Evolutionary conservation across 2,888 invertebrate genomes (phyloP).

Genomic region (Nemoura dubitans): DNA sequence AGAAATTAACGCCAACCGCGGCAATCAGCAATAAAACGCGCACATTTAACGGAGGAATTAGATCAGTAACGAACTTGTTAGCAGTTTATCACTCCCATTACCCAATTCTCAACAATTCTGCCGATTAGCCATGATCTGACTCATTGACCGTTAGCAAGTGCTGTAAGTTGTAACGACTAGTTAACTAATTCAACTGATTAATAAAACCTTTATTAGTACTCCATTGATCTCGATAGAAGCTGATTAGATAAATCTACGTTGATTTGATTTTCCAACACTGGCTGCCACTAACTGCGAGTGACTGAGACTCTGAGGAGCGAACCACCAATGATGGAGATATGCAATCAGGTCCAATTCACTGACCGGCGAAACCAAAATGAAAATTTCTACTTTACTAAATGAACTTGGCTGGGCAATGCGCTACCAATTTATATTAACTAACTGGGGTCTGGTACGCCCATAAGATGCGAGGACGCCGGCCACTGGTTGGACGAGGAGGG

Average conservation of each 20-base stretch:
- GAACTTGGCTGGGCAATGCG: conserved; percentile 42
- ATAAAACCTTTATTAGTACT: conserved; percentile 23
- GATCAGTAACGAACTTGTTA: neutral
- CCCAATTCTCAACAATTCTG: conserved; percentile 3
- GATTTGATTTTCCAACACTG: neutral
- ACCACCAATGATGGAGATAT: conserved; percentile 24
- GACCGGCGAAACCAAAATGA: conserved; percentile 41
- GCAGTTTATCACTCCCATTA: neutral
- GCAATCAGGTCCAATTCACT: conserved; percentile 42
- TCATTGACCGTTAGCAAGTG: neutral
- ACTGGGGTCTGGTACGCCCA: conserved; percentile 34
- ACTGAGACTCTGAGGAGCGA: neutral
- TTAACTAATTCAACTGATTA: conserved; percentile 20
- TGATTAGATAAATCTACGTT: conserved; percentile 26
- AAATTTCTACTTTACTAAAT: conserved; percentile 43
- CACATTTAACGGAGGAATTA: neutral
- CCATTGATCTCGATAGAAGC: conserved; percentile 34
- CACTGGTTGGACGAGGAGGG: conserved; percentile 38
- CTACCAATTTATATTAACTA: conserved; percentile 49
- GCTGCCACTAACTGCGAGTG: neutral
- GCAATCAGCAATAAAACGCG: neutral
- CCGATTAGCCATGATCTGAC: neutral
- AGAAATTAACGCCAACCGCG: neutral
- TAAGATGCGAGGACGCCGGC: neutral
- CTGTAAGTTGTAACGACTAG: neutral